phyloP scores from a whole-genome alignment of 2,888 invertebrate genomes.

The Agrochola litura region DNA sequence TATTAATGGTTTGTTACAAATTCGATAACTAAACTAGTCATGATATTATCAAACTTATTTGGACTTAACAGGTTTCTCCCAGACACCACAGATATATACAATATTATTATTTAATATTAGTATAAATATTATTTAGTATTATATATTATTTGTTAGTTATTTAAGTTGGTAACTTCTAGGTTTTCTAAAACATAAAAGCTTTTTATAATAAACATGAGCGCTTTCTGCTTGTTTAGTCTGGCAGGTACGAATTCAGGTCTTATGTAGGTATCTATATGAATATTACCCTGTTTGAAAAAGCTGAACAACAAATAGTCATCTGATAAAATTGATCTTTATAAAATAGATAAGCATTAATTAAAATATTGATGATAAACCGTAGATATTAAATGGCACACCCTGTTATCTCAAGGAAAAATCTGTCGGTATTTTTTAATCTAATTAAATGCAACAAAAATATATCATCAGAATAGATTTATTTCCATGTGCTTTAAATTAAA shows the following conservation, averaged over 20 bases:
- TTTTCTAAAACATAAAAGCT: conserved; percentile 1
- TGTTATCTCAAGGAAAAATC: conserved; percentile 9
- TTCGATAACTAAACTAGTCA: too few relatives aligned
- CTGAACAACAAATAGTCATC: background rate
- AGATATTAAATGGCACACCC: conserved; percentile 16
- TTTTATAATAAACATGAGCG: conserved; percentile 2
- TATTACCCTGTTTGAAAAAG: background rate
- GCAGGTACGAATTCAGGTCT: background rate
- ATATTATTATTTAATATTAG: too few relatives aligned
- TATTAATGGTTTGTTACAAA: too few relatives aligned
- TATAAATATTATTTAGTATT: too few relatives aligned
- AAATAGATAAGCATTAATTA: conserved; percentile 4
- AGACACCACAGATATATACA: too few relatives aligned
- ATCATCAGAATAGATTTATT: background rate
- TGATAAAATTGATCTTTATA: background rate
- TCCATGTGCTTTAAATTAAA: background rate
- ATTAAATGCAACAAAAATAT: background rate
- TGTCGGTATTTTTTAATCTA: background rate
- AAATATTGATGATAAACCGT: conserved; percentile 3
- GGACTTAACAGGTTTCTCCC: too few relatives aligned
- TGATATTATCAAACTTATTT: too few relatives aligned
- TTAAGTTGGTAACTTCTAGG: background rate
- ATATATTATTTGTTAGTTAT: too few relatives aligned
- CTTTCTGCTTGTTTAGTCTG: conserved; percentile 31
- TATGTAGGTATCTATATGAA: background rate